phyloP scores from a whole-genome alignment of 2,888 invertebrate genomes.

The Alitta virens region DNA sequence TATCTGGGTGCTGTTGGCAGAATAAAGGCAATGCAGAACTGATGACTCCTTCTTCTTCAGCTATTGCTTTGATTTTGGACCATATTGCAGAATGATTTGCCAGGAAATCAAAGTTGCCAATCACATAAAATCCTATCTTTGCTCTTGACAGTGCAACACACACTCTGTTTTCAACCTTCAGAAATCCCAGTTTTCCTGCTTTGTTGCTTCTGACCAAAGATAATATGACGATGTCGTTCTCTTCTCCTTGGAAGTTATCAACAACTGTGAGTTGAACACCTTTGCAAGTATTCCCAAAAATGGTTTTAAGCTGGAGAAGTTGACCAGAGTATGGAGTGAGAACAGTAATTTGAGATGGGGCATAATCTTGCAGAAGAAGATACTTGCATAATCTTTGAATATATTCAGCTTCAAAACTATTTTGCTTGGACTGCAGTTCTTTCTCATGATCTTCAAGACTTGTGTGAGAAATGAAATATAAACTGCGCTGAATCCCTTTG shows the following conservation, averaged over 20 bases:
- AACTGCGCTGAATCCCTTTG: slow-evolving; percentile 40
- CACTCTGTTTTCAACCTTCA: slow-evolving; percentile 47
- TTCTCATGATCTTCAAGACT: slow-evolving; percentile 34
- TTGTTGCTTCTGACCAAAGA: slow-evolving; percentile 53
- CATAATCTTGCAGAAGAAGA: slow-evolving; percentile 49
- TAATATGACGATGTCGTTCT: slow-evolving; percentile 53
- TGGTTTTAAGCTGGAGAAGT: slow-evolving; percentile 33
- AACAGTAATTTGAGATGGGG: slow-evolving; percentile 44
- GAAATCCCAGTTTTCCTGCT: slow-evolving; percentile 46
- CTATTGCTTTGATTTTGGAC: slow-evolving; percentile 13
- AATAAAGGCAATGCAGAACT: slow-evolving; percentile 23
- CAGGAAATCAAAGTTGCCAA: slow-evolving; percentile 47
- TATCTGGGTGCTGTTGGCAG: slow-evolving; percentile 42
- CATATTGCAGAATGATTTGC: slow-evolving; percentile 18
- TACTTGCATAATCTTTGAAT: slow-evolving; percentile 40
- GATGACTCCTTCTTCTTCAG: background rate
- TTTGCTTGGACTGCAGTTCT: slow-evolving; percentile 49
- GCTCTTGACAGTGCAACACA: slow-evolving; percentile 55
- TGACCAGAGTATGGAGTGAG: slow-evolving; percentile 52
- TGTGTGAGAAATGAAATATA: slow-evolving; percentile 48
- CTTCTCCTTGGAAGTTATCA: slow-evolving; percentile 54
- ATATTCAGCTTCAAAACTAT: slow-evolving; percentile 48
- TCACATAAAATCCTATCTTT: slow-evolving; percentile 48
- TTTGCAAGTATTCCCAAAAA: slow-evolving; percentile 33
- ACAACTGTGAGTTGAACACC: slow-evolving; percentile 44